Evolutionary conservation across 2,797 vertebrate genomes (phyloP), one percentile per base, ranked within the genome.

Genomic region (Limnodromus scolopaceus): DNA sequence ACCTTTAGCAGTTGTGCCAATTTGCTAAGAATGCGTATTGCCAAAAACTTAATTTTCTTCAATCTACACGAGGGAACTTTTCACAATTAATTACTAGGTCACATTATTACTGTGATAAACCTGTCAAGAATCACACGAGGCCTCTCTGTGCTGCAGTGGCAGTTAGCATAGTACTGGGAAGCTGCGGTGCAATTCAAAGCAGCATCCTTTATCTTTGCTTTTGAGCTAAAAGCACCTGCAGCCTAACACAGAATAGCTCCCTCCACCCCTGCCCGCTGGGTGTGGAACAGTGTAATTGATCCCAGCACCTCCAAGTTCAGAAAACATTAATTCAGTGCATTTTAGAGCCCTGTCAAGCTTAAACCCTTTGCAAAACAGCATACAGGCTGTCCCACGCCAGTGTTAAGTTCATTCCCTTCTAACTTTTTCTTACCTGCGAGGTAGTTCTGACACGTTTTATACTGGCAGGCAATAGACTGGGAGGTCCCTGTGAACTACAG

Each of bases 41-140:
- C 70, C 51, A 51, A 43, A 81, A 79, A 34, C 13, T 68, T 43
- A 10, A 34, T 11, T 49, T 84, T 53, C 61, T 60, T 80, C 23
- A 15, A 10, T 9, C 45, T 34, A 13, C 16, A 5, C 6, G 6
- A 38, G 65, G 49, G 41, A 57, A 34, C 23, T 55, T 60, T 10
- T 6, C 60, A 20, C 34, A 43, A 1, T 60, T 80, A 55, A 43
- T 70, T 36, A 70, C 11, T 18, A 65, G 27, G 30, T 74, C 6
- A 15, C 0, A 0, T 66, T 39, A 43, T 38, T 55, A 19, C 23
- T 8, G 28, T 32, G 84, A 20, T 43, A 28, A 91, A 79, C 0
- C 11, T 0, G 0, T 43, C n/a, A 48, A 34, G 55, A 70, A 75
- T 24, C 64, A 51, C 75, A 25, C 0, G 0, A 72, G n/a, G 79